A percentile compares a stretch with the other conserved stretches of the same genome.
These are phyloP conservation scores for Gavia stellata DNA, from an alignment of 2,113 vertebrate species.

Conservation along the genomic window DNA sequence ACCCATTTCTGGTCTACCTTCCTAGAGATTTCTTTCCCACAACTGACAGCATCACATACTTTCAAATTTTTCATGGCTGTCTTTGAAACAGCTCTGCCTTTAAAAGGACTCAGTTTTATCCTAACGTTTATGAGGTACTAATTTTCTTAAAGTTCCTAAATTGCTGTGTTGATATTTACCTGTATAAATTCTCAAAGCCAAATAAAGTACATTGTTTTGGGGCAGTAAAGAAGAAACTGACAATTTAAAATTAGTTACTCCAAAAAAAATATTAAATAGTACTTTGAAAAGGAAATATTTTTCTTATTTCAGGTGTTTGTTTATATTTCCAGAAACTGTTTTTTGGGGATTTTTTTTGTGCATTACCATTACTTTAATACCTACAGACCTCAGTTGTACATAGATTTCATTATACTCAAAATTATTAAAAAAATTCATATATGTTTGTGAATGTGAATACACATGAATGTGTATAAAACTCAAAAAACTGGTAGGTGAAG, in stretches of 20 bases:
- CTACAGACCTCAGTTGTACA: neutral
- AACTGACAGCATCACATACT: neutral
- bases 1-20: neutral
- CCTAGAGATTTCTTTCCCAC: neutral
- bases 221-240: neutral
- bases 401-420: neutral
- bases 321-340: neutral
- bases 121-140: neutral
- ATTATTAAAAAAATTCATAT: neutral
- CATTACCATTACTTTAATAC: neutral
- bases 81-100: neutral
- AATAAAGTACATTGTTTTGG: neutral
- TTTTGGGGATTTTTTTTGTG: neutral
- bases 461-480: neutral
- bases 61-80: neutral
- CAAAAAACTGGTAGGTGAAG: neutral
- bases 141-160: neutral
- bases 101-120: neutral
- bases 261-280: neutral
- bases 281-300: neutral
- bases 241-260: neutral
- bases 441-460: neutral
- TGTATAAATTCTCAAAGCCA: neutral
- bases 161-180: neutral
- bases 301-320: neutral